phyloP scores from a whole-genome alignment of 1,140 invertebrate genomes.

The Saccostrea glomerata region DNA sequence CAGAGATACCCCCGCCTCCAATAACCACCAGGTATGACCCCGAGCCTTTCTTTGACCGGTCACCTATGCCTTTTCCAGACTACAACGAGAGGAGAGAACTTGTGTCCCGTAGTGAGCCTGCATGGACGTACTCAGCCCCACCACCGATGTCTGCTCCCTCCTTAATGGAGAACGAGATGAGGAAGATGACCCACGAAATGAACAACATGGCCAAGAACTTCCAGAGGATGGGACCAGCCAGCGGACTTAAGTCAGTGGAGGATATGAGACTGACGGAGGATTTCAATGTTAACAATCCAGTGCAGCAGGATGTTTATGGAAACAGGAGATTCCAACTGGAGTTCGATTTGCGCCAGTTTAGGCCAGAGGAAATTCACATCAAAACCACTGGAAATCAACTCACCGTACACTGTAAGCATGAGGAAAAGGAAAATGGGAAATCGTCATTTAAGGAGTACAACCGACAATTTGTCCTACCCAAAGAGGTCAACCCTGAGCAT shows the following conservation, averaged over 20 bases:
- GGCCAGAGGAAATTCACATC: conserved; percentile 92
- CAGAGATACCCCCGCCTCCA: not conserved
- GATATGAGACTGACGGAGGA: conserved; percentile 70
- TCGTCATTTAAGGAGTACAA: conserved; percentile 83
- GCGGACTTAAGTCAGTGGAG: conserved; percentile 51
- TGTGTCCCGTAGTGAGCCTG: not conserved
- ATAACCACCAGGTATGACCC: not conserved
- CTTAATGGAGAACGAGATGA: conserved; percentile 47
- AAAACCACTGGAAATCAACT: conserved; percentile 90
- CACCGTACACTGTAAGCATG: conserved; percentile 90
- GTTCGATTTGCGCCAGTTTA: conserved; percentile 90
- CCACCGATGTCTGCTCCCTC: not conserved
- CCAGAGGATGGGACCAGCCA: not conserved
- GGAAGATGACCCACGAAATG: conserved; percentile 62
- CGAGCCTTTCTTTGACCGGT: not conserved
- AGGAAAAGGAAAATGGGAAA: conserved; percentile 82
- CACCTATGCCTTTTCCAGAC: conserved; percentile 7
- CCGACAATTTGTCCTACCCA: conserved; percentile 77
- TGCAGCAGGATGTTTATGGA: conserved; percentile 64
- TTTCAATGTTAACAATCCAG: conserved; percentile 71
- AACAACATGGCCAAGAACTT: conserved; percentile 48
- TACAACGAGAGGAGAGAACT: not conserved
- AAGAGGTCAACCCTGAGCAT: conserved; percentile 74
- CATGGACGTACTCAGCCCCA: not conserved
- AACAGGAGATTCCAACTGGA: conserved; percentile 74